Evolutionary conservation across 1,140 invertebrate species (phyloP).

Genomic region (Drosophila teissieri): DNA sequence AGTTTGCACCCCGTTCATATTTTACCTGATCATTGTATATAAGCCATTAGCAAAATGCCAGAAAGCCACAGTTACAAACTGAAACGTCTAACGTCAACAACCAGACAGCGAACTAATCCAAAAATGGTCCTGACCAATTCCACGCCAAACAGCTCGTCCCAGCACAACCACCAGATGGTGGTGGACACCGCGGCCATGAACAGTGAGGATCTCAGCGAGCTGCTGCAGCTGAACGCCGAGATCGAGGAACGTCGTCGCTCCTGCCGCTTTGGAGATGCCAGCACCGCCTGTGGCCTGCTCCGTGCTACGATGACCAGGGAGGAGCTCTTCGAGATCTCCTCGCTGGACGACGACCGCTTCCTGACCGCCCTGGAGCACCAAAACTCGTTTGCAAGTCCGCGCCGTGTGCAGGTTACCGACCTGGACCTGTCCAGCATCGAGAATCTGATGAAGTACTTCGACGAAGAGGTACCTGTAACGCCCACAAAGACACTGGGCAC

Average conservation of each 20-base stretch:
- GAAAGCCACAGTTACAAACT: conserved; percentile 63
- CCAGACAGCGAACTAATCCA: conserved; percentile 2
- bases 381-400: conserved; percentile 48
- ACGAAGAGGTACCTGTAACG: conserved; percentile 72
- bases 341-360: conserved; percentile 73
- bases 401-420: conserved; percentile 50
- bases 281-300: conserved; percentile 45
- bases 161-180: conserved; percentile 55
- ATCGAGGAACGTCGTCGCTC: conserved; percentile 64
- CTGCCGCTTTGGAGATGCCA: conserved; percentile 18
- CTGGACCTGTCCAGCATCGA: conserved; percentile 74
- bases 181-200: conserved; percentile 70
- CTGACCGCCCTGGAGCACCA: conserved; percentile 68
- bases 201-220: conserved; percentile 58
- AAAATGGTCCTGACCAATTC: conserved; percentile 76
- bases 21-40: conserved; percentile 34
- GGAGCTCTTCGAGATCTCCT: conserved; percentile 73
- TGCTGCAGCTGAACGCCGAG: conserved; percentile 63
- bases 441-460: conserved; percentile 79
- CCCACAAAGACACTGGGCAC: conserved; percentile 44
- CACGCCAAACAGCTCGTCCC: conserved; percentile 51
- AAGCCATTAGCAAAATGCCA: not conserved
- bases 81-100: conserved; percentile 71
- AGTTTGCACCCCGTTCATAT: conserved; percentile 6
- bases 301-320: conserved; percentile 73